These are phyloP conservation scores for Trichopria drosophilae DNA, from an alignment of 2,888 invertebrate species.

Conservation along the genomic window DNA sequence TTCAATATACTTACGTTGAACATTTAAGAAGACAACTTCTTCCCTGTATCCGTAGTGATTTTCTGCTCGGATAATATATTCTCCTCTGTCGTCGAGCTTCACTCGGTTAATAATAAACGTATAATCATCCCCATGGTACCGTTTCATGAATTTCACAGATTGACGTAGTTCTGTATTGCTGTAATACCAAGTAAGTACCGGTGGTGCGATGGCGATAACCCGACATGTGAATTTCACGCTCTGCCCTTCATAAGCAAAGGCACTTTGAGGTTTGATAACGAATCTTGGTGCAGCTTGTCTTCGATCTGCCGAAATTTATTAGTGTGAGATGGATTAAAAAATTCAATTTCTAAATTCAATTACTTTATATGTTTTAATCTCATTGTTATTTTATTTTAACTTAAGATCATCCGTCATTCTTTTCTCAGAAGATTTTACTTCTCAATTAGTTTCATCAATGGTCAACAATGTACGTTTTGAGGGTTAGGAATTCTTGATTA, in stretches of 20 bases:
- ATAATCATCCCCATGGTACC: slow-evolving; percentile 94
- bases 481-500: no score
- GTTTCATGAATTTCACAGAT: slow-evolving; percentile 99
- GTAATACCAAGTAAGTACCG: slow-evolving; percentile 94
- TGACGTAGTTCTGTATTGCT: slow-evolving; percentile 92
- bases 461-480: no score
- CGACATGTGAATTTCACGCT: slow-evolving; percentile 97
- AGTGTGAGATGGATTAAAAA: no score
- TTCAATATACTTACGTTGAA: slow-evolving; percentile 75
- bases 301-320: slow-evolving; percentile 75
- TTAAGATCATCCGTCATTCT: no score
- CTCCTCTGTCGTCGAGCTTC: slow-evolving; percentile 93
- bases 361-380: no score
- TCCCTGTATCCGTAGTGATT: slow-evolving; percentile 95
- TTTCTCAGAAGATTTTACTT: background rate
- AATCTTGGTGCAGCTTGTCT: slow-evolving; percentile 98
- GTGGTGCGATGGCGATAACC: slow-evolving; percentile 91
- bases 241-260: slow-evolving; percentile 96
- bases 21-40: slow-evolving; percentile 95
- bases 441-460: no score
- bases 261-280: slow-evolving; percentile 93
- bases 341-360: no score
- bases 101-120: slow-evolving; percentile 97
- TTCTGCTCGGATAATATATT: slow-evolving; percentile 94
- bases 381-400: no score